Conservation (phyloP, 2,888 invertebrate genomes). For the Ornithoptera priamus region DNA sequence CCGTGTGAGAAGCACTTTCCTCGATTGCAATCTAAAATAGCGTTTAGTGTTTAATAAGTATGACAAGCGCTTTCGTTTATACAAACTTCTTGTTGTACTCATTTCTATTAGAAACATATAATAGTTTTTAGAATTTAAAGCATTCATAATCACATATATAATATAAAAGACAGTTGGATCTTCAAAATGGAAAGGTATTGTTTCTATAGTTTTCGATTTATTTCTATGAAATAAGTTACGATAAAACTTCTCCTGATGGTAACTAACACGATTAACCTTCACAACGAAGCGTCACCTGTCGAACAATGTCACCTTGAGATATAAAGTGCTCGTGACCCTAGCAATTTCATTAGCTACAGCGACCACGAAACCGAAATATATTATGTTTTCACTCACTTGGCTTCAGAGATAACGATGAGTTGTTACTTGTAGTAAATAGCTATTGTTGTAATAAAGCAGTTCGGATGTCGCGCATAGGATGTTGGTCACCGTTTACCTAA, state of each 20-base stretch:
- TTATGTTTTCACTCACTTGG: no score
- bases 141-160: no score
- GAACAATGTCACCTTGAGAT: not conserved
- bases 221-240: no score
- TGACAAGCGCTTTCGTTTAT: constrained; percentile 22
- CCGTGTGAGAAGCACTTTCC: constrained; percentile 21
- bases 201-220: no score
- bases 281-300: not conserved
- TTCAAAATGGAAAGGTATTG: no score
- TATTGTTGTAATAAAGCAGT: not conserved
- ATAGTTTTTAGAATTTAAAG: not conserved
- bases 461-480: not conserved
- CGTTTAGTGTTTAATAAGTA: constrained; percentile 14
- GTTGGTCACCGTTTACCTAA: constrained; percentile 8
- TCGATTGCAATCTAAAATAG: constrained; percentile 15
- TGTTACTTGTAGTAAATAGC: no score
- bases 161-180: no score
- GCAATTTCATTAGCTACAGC: no score
- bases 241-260: not conserved
- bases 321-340: no score
- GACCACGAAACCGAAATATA: no score
- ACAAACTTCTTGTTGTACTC: not conserved
- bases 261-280: not conserved
- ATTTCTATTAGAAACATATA: not conserved
- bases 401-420: no score